phyloP scores from a whole-genome alignment of 2,113 vertebrate genomes.

The Cyprinodon variegatus region DNA sequence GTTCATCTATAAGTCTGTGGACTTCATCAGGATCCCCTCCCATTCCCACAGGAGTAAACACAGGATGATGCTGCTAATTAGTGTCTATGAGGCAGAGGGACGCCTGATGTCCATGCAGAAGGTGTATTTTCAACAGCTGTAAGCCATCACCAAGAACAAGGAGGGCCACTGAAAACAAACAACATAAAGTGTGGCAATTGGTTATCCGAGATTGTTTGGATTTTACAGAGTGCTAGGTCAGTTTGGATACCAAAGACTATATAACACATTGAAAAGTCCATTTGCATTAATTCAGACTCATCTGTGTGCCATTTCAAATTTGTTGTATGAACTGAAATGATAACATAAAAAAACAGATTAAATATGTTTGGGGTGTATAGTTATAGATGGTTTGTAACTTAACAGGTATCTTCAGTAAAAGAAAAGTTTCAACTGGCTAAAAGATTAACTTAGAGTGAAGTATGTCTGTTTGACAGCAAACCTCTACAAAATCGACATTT shows the following conservation, averaged over 20 bases:
- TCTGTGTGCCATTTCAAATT: neutral
- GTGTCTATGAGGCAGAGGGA: conserved; percentile 63
- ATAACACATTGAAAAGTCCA: neutral
- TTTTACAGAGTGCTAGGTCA: too few species aligned
- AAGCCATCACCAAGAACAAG: conserved; percentile 20
- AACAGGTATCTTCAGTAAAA: neutral
- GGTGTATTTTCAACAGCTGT: conserved; percentile 24
- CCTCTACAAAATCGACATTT: neutral
- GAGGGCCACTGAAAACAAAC: neutral
- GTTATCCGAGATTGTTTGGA: too few species aligned
- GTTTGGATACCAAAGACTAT: neutral
- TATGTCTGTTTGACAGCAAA: neutral
- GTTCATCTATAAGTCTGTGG: conserved; percentile 75
- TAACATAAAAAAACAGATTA: neutral
- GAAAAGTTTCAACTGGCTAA: neutral
- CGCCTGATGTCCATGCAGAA: conserved; percentile 27
- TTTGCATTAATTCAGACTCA: neutral
- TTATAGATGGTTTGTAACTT: neutral
- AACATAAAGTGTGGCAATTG: too few species aligned
- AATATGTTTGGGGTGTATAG: neutral
- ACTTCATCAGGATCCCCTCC: conserved; percentile 63
- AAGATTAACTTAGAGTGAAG: neutral
- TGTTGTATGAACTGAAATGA: neutral
- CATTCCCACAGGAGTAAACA: conserved; percentile 79
- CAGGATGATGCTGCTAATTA: conserved; percentile 79